phyloP scores from a whole-genome alignment of 2,888 invertebrate genomes.

The Prosapia bicincta region DNA sequence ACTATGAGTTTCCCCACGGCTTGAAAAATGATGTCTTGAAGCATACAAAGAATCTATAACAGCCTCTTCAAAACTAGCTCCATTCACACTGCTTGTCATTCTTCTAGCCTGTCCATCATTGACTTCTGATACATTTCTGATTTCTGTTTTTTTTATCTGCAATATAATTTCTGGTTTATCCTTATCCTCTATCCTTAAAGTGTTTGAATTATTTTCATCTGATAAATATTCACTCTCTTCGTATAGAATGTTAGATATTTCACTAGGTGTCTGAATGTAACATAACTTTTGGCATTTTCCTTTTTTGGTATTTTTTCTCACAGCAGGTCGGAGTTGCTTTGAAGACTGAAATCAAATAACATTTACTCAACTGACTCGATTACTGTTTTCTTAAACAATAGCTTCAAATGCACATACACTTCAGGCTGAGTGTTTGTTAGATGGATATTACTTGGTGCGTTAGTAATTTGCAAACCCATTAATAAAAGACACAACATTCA shows the following conservation, averaged over 20 bases:
- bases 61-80: constrained; percentile 10
- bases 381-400: too few relatives aligned
- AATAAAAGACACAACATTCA: too few relatives aligned
- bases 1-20: constrained; percentile 26
- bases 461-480: neutral
- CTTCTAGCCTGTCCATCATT: constrained; percentile 17
- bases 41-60: constrained; percentile 24
- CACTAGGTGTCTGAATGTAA: neutral
- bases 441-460: neutral
- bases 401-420: neutral
- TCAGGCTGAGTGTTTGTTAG: neutral
- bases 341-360: neutral
- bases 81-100: constrained; percentile 12
- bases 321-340: neutral
- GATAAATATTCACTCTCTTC: constrained; percentile 4
- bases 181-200: constrained; percentile 4
- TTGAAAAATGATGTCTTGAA: constrained; percentile 26
- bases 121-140: neutral
- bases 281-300: neutral
- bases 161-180: neutral
- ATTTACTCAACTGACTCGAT: too few relatives aligned
- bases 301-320: neutral
- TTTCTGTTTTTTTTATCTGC: neutral
- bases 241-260: neutral
- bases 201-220: constrained; percentile 5